Percentiles rank a stretch among this genome's conserved stretches.
These are phyloP conservation scores for Entomobrya multifasciata DNA, from an alignment of 2,888 invertebrate genomes.

Conservation along the genomic window DNA sequence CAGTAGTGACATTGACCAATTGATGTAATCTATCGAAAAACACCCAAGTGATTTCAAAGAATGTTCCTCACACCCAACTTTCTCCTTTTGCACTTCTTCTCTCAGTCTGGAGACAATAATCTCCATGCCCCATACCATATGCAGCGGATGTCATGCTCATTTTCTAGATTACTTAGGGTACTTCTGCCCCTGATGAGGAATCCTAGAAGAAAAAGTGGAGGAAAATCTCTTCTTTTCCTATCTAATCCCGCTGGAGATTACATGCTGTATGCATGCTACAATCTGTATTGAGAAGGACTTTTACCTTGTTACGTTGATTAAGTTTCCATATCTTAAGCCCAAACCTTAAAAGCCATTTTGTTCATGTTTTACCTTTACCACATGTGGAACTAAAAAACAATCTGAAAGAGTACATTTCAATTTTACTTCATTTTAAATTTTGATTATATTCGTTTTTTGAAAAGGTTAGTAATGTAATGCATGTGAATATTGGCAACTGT, in stretches of 20 bases:
- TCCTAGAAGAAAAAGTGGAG: slow-evolving; percentile 1
- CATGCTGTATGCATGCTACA: too few relatives aligned
- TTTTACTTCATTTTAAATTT: too few relatives aligned
- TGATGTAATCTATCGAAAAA: slow-evolving; percentile 45
- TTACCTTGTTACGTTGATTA: too few relatives aligned
- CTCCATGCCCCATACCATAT: too few relatives aligned
- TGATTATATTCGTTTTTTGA: too few relatives aligned
- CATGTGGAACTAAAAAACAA: too few relatives aligned
- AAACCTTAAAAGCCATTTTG: too few relatives aligned
- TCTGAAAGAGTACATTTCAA: too few relatives aligned
- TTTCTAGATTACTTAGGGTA: background rate
- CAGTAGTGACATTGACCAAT: slow-evolving; percentile 58
- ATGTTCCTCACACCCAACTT: background rate
- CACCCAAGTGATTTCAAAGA: slow-evolving; percentile 12
- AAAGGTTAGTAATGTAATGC: too few relatives aligned
- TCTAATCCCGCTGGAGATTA: background rate
- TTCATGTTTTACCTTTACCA: background rate
- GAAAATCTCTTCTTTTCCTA: background rate
- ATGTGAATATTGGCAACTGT: too few relatives aligned
- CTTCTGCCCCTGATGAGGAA: background rate
- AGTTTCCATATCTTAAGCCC: too few relatives aligned
- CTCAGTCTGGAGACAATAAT: background rate
- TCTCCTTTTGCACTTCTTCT: background rate
- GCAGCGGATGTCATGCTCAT: background rate
- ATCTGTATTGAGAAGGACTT: too few relatives aligned